Conservation (phyloP, 2,797 vertebrate genomes). For the Limnodromus scolopaceus region DNA sequence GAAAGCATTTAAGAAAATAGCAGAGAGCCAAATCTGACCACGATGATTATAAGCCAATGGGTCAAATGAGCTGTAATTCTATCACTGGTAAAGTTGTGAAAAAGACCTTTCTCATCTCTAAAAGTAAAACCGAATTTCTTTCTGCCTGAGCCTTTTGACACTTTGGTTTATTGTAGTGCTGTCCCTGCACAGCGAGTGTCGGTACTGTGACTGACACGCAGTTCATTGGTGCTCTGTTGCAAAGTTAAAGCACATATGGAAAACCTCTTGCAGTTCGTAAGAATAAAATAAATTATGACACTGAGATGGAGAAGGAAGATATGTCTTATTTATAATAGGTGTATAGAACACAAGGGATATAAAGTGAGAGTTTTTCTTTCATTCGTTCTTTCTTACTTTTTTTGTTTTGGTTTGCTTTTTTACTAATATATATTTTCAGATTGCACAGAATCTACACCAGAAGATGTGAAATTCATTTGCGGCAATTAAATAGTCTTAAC, state of each 20-base stretch:
- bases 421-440: slow-evolving; percentile 91
- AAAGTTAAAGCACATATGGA: slow-evolving; percentile 83
- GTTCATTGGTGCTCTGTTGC: slow-evolving; percentile 79
- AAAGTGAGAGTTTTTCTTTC: slow-evolving; percentile 77
- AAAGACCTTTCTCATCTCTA: slow-evolving; percentile 32
- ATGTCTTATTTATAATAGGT: slow-evolving; percentile 91
- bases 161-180: slow-evolving; percentile 67
- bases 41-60: slow-evolving; percentile 62
- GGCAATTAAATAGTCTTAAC: slow-evolving; percentile 73
- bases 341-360: slow-evolving; percentile 90
- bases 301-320: slow-evolving; percentile 79
- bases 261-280: slow-evolving; percentile 77
- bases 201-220: slow-evolving; percentile 62
- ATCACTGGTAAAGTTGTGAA: slow-evolving; percentile 12
- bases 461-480: slow-evolving; percentile 82
- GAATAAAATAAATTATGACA: slow-evolving; percentile 79
- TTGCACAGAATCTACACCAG: slow-evolving; percentile 92
- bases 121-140: slow-evolving; percentile 54
- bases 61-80: slow-evolving; percentile 75
- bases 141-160: slow-evolving; percentile 61
- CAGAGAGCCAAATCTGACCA: slow-evolving; percentile 78
- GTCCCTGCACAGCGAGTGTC: slow-evolving; percentile 50
- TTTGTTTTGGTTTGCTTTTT: slow-evolving; percentile 50
- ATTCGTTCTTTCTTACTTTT: slow-evolving; percentile 57
- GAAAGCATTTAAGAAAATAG: slow-evolving; percentile 74